Conservation (phyloP, 1,140 invertebrate species). For the Drosophila trapezifrons region DNA sequence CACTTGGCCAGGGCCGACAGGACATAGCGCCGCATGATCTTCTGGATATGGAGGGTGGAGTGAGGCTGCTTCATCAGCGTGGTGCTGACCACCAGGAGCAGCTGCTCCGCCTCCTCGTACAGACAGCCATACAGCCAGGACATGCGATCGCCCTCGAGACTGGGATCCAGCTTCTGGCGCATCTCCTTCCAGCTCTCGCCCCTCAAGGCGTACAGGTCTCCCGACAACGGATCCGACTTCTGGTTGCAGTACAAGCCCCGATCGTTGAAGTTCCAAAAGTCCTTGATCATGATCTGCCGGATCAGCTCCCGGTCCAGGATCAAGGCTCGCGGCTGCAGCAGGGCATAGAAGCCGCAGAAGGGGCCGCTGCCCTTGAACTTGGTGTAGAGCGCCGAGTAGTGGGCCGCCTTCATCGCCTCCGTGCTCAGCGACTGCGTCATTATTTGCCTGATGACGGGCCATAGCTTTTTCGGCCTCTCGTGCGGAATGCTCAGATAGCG, state of each 20-base stretch:
- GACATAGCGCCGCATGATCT: constrained; percentile 70
- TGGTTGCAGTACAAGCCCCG: constrained; percentile 85
- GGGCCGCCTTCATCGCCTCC: constrained; percentile 62
- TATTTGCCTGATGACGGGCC: constrained; percentile 67
- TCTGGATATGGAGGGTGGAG: constrained; percentile 72
- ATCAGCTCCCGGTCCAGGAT: constrained; percentile 85
- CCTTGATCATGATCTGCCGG: constrained; percentile 86
- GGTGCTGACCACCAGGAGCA: constrained; percentile 51
- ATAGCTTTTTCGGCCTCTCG: constrained; percentile 69
- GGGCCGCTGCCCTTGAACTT: constrained; percentile 78
- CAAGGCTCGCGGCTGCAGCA: constrained; percentile 71
- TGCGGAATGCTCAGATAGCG: constrained; percentile 72
- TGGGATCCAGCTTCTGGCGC: constrained; percentile 87
- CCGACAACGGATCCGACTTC: constrained; percentile 85
- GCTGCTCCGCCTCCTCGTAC: constrained; percentile 62
- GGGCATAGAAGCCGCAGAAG: constrained; percentile 76
- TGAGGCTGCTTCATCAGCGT: constrained; percentile 63
- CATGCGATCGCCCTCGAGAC: constrained; percentile 87
- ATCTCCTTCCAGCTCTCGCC: constrained; percentile 87
- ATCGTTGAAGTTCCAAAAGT: constrained; percentile 86
- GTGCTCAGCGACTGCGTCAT: constrained; percentile 58
- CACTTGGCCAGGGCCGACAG: constrained; percentile 61
- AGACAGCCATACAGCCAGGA: constrained; percentile 84
- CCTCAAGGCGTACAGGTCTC: constrained; percentile 85
- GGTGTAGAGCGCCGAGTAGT: constrained; percentile 62